phyloP scores from a whole-genome alignment of 2,797 vertebrate genomes.

The Iguana delicatissima region DNA sequence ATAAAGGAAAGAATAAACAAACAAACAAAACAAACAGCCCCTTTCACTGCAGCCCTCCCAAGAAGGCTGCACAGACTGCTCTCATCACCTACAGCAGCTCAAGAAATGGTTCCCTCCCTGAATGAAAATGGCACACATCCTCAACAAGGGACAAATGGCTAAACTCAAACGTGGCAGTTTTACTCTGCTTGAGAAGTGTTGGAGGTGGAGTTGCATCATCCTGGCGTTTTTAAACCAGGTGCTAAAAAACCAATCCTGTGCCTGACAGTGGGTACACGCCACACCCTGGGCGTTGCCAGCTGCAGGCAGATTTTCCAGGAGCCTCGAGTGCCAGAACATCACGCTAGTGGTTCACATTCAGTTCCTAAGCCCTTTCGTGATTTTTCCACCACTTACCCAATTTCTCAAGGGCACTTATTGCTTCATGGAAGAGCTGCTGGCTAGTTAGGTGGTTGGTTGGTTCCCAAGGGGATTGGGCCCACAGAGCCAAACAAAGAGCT shows the following conservation, averaged over 20 bases:
- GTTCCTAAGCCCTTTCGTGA: not conserved
- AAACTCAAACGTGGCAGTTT: too few species aligned
- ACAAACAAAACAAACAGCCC: too few species aligned
- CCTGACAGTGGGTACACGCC: not conserved
- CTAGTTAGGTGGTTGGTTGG: not conserved
- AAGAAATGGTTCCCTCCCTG: not conserved
- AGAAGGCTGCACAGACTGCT: too few species aligned
- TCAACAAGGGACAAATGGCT: not conserved
- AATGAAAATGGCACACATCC: not conserved
- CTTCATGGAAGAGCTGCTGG: not conserved
- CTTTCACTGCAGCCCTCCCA: too few species aligned
- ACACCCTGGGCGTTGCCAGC: slow-evolving; percentile 29
- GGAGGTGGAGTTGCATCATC: not conserved
- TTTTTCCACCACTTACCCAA: not conserved
- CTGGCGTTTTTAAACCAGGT: not conserved
- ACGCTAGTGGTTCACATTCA: not conserved
- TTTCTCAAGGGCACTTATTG: not conserved
- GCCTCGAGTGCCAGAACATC: not conserved
- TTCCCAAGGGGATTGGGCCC: slow-evolving; percentile 32
- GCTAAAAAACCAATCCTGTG: not conserved
- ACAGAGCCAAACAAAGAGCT: slow-evolving; percentile 23
- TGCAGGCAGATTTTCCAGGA: not conserved
- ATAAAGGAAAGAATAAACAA: too few species aligned
- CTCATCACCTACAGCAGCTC: not conserved
- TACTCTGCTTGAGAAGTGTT: not conserved